Base-by-base conservation (phyloP, 2,797 vertebrate species). In the Gila robusta region DNA sequence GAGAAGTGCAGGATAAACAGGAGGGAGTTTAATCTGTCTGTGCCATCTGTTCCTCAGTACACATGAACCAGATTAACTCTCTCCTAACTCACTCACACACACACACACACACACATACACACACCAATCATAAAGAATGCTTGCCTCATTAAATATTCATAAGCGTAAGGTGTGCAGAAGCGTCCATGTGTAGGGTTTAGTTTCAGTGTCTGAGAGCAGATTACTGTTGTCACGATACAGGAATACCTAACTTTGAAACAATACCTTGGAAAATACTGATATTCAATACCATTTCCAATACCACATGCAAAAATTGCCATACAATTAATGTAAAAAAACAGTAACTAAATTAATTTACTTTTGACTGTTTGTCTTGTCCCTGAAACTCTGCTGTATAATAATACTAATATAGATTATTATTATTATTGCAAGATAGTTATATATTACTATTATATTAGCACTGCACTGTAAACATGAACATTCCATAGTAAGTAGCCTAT, bases 31-130 rank as follows among this genome's bases (percentile, higher is more conserved):
- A 86, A 90, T 86, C 83, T 82, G n/a, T 66, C 44, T 47, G 47
- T 85, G 82, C 88, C 88, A 91, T 88, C 87, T 89, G 90, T 73
- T 28, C 82, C 82, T 54, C 66, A n/a, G 64, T 83, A 71, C 72
- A 87, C 73, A 80, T 79, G 67, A 59, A 73, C 79, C 62, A 82
- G 89, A 88, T 88, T 85, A 90, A 87, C 86, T 72, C 86, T 83
- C 83, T 59, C 84, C 83, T 80, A 39, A 62, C 73, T 79, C 1
- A 2, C 23, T 14, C 54, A 41, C 54, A 12, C 41, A 78, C 62
- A 39, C 26, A 76, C 52, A 10, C 41, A 44, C 37, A 9, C 39
- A 41, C 39, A 41, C 39, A 41, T 7, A 41, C 39, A 10, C 9
- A 41, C 41, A 41, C 9, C 67, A 70, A 70, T 69, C 32, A 37